Conservation (phyloP, 2,797 vertebrate species). For the Rhyacichthys aspro region DNA sequence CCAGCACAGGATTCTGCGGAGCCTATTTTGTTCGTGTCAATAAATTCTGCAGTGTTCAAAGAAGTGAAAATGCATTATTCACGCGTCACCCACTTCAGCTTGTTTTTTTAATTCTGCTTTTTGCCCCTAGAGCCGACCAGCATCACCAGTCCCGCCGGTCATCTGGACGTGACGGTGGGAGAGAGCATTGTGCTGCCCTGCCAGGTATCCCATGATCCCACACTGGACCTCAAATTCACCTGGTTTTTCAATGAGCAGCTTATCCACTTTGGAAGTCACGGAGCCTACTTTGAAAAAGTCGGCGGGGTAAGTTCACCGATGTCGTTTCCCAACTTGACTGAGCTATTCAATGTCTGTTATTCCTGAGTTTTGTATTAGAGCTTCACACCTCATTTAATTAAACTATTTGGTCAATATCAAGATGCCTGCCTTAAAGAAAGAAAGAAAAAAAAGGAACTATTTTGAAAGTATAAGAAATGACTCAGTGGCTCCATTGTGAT, state of each 20-base stretch:
- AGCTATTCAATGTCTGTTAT: too few species aligned
- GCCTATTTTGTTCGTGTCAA: slow-evolving; percentile 35
- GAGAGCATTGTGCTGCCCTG: slow-evolving; percentile 95
- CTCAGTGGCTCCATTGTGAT: too few species aligned
- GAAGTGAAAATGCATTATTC: not conserved
- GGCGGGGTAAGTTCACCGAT: slow-evolving; percentile 86
- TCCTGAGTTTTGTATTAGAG: too few species aligned
- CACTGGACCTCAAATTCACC: slow-evolving; percentile 90
- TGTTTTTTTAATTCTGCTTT: not conserved
- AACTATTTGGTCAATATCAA: too few species aligned
- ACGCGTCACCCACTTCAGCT: slow-evolving; percentile 1
- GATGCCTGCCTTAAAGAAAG: too few species aligned
- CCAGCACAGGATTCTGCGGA: slow-evolving; percentile 18
- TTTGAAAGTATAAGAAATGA: too few species aligned
- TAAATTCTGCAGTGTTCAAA: slow-evolving; percentile 29
- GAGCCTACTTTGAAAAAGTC: slow-evolving; percentile 93
- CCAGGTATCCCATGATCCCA: slow-evolving; percentile 92
- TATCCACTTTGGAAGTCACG: slow-evolving; percentile 91
- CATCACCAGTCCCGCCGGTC: slow-evolving; percentile 89
- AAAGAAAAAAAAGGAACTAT: too few species aligned
- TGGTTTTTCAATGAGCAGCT: slow-evolving; percentile 95
- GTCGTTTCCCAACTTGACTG: not conserved
- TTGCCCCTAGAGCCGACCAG: slow-evolving; percentile 84
- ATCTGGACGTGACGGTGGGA: slow-evolving; percentile 93
- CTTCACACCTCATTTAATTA: too few species aligned